phyloP scores from a whole-genome alignment of 2,888 invertebrate species.

The Apodemia zela region DNA sequence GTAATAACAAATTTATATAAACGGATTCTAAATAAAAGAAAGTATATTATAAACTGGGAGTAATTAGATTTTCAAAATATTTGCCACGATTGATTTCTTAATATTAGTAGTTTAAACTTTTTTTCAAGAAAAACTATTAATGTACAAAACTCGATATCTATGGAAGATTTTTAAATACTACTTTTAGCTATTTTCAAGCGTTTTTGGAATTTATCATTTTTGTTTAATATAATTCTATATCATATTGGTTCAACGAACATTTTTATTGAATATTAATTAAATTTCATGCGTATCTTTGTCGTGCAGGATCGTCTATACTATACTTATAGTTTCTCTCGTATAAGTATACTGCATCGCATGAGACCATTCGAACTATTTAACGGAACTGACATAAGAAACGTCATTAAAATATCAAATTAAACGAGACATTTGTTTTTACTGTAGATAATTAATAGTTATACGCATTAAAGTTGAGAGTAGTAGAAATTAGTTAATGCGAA shows the following conservation, averaged over 20 bases:
- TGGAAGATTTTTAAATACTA: too few relatives aligned
- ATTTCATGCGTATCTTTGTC: slow-evolving; percentile 24
- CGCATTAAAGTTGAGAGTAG: slow-evolving; percentile 38
- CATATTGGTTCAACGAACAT: neutral
- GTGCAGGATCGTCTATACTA: slow-evolving; percentile 40
- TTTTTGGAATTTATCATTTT: neutral
- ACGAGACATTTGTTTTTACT: slow-evolving; percentile 41
- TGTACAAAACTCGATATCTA: too few relatives aligned
- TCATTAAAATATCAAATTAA: slow-evolving; percentile 65
- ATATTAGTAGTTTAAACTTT: too few relatives aligned
- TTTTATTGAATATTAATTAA: slow-evolving; percentile 16
- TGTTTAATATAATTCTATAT: neutral
- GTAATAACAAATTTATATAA: too few relatives aligned
- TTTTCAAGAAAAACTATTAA: too few relatives aligned
- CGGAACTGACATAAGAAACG: slow-evolving; percentile 71
- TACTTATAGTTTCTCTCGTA: slow-evolving; percentile 53
- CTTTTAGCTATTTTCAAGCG: neutral
- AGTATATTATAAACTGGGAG: too few relatives aligned
- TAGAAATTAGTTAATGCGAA: slow-evolving; percentile 37
- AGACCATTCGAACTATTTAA: slow-evolving; percentile 68
- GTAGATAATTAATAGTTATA: slow-evolving; percentile 29
- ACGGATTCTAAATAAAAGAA: too few relatives aligned
- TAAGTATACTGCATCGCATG: slow-evolving; percentile 53
- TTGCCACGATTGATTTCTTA: too few relatives aligned
- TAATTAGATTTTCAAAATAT: too few relatives aligned